Conservation (phyloP, 2,113 vertebrate species). For the Onychostruthus taczanowskii region DNA sequence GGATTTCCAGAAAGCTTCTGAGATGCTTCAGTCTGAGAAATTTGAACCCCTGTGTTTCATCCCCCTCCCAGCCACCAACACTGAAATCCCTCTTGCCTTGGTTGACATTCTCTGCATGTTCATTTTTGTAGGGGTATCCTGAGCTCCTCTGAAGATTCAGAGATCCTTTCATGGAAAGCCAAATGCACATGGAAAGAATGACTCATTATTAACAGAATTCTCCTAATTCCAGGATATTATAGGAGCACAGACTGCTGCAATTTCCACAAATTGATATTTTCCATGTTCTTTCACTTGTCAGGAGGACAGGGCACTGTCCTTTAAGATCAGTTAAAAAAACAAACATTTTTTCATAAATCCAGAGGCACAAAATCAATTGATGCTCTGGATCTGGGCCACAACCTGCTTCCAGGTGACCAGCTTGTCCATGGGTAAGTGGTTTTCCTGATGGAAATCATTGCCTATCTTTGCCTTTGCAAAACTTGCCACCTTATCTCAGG, state of each 20-base stretch:
- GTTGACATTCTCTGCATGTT: not conserved
- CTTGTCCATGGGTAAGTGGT: not conserved
- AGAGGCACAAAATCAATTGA: not conserved
- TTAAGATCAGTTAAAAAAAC: not conserved
- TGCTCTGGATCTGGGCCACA: not conserved
- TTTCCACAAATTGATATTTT: not conserved
- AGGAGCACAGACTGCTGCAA: not conserved
- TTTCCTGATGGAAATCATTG: not conserved
- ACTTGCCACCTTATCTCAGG: not conserved
- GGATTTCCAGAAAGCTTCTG: not conserved
- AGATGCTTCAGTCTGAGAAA: not conserved
- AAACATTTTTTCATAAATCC: not conserved
- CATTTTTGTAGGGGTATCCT: not conserved
- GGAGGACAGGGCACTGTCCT: not conserved
- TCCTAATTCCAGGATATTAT: not conserved
- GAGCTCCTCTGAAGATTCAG: not conserved
- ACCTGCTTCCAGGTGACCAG: not conserved
- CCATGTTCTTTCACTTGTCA: not conserved
- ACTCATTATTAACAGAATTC: not conserved
- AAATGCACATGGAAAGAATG: not conserved
- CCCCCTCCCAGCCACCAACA: rapidly evolving
- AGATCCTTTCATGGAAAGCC: not conserved
- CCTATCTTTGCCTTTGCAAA: not conserved
- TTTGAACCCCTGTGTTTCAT: not conserved
- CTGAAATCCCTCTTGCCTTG: not conserved